A percentile compares a stretch with the other conserved stretches of the same genome.
Evolutionary conservation across 2,797 vertebrate species (phyloP).

Genomic region (Harpagifer antarcticus): DNA sequence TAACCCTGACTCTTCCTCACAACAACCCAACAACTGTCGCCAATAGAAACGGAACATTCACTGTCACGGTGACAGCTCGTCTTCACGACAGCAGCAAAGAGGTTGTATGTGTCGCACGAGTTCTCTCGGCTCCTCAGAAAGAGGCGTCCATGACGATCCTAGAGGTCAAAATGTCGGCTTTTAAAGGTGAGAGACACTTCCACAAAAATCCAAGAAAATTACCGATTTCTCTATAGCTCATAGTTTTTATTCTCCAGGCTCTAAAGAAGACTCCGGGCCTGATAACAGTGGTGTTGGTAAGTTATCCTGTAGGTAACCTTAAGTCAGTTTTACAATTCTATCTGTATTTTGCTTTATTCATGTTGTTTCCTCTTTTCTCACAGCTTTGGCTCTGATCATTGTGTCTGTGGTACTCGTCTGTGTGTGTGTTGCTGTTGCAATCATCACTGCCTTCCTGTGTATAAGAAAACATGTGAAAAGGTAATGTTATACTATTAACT

Average conservation of each 20-base stretch:
- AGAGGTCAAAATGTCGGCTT: background rate
- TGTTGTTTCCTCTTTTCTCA: background rate
- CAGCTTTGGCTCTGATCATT: background rate
- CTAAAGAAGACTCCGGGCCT: background rate
- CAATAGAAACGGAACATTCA: constrained; percentile 43
- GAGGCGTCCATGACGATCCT: fast-evolving
- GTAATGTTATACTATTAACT: background rate
- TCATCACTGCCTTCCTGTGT: background rate
- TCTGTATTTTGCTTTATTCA: background rate
- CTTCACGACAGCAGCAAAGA: background rate
- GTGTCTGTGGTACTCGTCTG: fast-evolving
- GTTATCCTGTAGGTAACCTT: background rate
- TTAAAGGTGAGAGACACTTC: constrained; percentile 28
- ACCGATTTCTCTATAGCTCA: background rate
- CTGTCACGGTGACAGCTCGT: constrained; percentile 40
- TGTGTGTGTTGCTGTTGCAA: background rate
- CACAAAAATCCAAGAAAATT: background rate
- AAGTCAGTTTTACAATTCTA: background rate
- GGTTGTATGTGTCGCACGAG: constrained; percentile 38
- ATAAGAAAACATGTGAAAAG: background rate
- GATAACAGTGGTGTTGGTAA: background rate
- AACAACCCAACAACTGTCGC: too few species aligned
- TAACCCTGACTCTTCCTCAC: too few species aligned
- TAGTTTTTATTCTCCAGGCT: background rate
- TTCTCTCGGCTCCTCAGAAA: constrained; percentile 14